Evolutionary conservation across 1,140 invertebrate genomes (phyloP), one percentile per base, ranked within the genome.

Genomic region (Anthonomus grandis): DNA sequence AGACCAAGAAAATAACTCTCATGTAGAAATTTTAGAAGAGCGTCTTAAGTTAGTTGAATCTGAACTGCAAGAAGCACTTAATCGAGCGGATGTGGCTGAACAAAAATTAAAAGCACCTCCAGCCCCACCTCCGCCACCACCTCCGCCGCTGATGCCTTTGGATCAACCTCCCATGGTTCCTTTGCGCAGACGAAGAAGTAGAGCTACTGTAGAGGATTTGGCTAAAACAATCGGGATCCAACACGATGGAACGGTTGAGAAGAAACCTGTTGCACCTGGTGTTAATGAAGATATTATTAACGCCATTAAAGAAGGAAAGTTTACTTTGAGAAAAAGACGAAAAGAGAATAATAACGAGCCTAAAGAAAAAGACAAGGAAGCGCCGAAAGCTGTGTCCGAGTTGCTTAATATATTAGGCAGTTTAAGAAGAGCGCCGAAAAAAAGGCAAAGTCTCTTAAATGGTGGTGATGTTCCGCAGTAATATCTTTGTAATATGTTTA

Each of bases 221-320:
- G 61, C 59, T 2, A 62, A 61, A 41, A 58, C 52, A 9, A 63
- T 65, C 8, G 63, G 63, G 3, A 63, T 64, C 3, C 36, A 62
- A 31, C n/a, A n/a, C n/a, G 48, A 60, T 9, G 47, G 44, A 23
- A 44, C 42, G 2, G 34, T 21, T 3, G 56, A 58, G n/a, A 63
- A 63, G 25, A 64, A 65, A 57, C 31, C 48, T 8, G 15, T 57
- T 39, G 55, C 59, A 24, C 49, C 64, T 45, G 65, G 66, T 13
- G 84, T 81, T 2, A 86, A 87, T 60, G 85, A 86, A 59, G 84
- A 86, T 31, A 85, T 88, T 57, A 85, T 88, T 3, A 86, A 85
- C 68, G 82, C 86, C 69, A 86, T 87, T 18, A 88, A 88, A 75
- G 83, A 83, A 10, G 86, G 86, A n/a, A 79, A 81, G 52, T 88